Percentiles rank a stretch among this genome's conserved stretches.
phyloP scores from a whole-genome alignment of 2,113 vertebrate species.

The Thryonomys swinderianus region DNA sequence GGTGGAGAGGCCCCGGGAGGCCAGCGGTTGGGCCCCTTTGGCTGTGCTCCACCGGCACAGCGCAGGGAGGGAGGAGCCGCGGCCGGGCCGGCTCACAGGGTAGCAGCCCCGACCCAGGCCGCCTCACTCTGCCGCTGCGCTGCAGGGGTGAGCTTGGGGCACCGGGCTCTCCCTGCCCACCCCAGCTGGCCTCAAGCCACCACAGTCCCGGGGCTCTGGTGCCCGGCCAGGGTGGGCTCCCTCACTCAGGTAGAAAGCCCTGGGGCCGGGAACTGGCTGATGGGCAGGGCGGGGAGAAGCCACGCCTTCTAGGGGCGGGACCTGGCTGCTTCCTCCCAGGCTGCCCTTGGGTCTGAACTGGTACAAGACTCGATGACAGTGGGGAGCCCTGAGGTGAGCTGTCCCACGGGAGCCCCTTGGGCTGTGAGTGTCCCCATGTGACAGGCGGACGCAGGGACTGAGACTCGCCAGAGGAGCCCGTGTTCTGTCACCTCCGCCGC shows the following conservation, averaged over 20 bases:
- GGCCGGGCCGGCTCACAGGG: no score
- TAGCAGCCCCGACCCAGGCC: accelerated
- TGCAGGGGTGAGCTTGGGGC: background rate
- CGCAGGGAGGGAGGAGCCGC: no score
- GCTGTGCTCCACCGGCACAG: no score
- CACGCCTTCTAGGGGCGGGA: accelerated
- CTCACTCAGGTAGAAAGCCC: background rate
- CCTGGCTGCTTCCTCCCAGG: background rate
- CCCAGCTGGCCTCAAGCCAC: background rate
- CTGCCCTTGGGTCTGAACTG: background rate
- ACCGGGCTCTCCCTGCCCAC: background rate
- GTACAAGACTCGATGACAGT: accelerated
- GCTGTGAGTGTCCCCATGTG: accelerated
- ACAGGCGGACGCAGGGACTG: background rate
- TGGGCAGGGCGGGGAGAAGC: background rate
- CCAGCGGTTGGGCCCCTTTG: accelerated
- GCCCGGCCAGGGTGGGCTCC: background rate
- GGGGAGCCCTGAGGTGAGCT: accelerated
- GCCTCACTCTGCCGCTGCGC: background rate
- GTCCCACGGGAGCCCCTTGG: accelerated
- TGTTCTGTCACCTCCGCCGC: background rate
- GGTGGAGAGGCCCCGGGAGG: background rate
- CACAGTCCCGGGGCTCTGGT: background rate
- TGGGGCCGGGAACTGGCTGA: background rate
- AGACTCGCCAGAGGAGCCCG: background rate